Evolutionary conservation across 2,888 invertebrate species (phyloP).

Genomic region (Sceliomorpha sp.): DNA sequence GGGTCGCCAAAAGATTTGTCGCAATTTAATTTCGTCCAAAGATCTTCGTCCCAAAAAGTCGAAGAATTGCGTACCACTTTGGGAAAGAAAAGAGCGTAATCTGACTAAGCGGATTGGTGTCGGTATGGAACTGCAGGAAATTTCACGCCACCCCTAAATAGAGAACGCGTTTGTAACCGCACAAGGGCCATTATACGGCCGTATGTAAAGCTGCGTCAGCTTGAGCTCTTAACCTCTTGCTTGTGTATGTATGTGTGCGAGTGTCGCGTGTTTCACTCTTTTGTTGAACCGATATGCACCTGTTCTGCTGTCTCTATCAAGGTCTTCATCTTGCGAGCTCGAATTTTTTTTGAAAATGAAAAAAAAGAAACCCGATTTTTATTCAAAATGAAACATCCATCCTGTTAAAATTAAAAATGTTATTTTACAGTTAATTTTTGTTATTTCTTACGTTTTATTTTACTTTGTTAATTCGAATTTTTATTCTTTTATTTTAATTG

Average conservation of each 20-base stretch:
- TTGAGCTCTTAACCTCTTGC: constrained; percentile 38
- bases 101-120: constrained; percentile 63
- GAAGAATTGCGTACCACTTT: too few relatives aligned
- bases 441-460: too few relatives aligned
- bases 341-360: too few relatives aligned
- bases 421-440: too few relatives aligned
- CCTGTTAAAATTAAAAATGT: too few relatives aligned
- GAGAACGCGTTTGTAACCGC: constrained; percentile 62
- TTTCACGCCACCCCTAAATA: constrained; percentile 66
- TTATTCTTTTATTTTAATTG: too few relatives aligned
- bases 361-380: too few relatives aligned
- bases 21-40: too few relatives aligned
- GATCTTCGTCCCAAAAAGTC: too few relatives aligned
- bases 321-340: constrained; percentile 36
- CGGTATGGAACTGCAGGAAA: constrained; percentile 53
- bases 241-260: too few relatives aligned
- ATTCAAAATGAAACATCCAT: constrained; percentile 10
- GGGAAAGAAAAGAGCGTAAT: constrained; percentile 39
- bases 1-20: too few relatives aligned
- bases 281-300: constrained; percentile 25
- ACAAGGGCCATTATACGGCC: constrained; percentile 76
- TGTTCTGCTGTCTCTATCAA: constrained; percentile 39
- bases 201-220: constrained; percentile 77
- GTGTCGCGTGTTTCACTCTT: constrained; percentile 22
- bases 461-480: too few relatives aligned